Evolutionary conservation across 2,797 vertebrate species (phyloP).

Genomic region (Otus scops): DNA sequence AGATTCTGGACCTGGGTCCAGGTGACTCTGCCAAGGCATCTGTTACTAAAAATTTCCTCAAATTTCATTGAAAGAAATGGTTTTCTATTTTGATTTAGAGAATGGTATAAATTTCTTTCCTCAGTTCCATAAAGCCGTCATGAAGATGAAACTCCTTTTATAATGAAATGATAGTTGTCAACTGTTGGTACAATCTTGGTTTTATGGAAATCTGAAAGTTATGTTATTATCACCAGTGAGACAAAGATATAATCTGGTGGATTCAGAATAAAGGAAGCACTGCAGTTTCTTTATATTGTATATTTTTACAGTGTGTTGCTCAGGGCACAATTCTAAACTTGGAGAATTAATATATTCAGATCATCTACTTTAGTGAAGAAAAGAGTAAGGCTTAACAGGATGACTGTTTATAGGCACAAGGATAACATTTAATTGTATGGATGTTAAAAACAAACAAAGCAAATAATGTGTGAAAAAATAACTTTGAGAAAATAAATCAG

Average conservation of each 20-base stretch:
- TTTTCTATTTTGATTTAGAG: not conserved
- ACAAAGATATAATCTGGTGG: not conserved
- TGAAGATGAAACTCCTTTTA: not conserved
- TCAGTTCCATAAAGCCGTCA: not conserved
- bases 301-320: not conserved
- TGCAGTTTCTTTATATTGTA: not conserved
- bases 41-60: not conserved
- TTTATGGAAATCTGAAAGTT: not conserved
- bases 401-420: not conserved
- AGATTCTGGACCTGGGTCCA: not conserved
- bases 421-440: not conserved
- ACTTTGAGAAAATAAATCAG: not conserved
- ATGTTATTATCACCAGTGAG: not conserved
- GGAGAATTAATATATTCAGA: not conserved
- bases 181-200: not conserved
- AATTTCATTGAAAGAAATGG: not conserved
- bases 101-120: not conserved
- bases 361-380: not conserved
- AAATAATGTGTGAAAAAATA: not conserved
- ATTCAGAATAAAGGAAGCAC: not conserved
- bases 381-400: not conserved
- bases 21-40: not conserved
- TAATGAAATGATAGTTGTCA: not conserved
- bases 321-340: not conserved
- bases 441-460: not conserved